Evolutionary conservation across 2,797 vertebrate genomes (phyloP), one percentile per base, ranked within the genome.

Genomic region (Pteropus rufus): DNA sequence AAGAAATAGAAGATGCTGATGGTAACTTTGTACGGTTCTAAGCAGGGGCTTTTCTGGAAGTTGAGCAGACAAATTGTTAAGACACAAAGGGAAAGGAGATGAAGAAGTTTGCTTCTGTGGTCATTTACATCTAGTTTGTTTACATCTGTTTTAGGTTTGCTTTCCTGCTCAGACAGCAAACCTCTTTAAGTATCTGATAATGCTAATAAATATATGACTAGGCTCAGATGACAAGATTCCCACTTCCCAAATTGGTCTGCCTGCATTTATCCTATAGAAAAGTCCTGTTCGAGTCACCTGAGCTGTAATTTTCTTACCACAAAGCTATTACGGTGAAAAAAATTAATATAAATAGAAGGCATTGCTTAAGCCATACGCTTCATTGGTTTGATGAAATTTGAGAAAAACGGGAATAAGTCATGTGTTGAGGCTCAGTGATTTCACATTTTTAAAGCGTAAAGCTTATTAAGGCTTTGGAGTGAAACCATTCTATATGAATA

Each of bases 361-460:
- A 41, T 83, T 70, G 12, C 34, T 85, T 84, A 79, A 89, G 21
- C 54, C 83, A 46, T 73, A 19, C 1, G 46, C 8, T 62, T 93
- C 46, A 64, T 15, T 94, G 56, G 23, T 56, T 65, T 95, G 62
- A 69, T 91, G 91, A 94, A 79, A 36, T 62, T 15, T 89, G 82
- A 94, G 62, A 69, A 82, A 94, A 88, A 79, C 18, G 72, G 12
- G 26, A 96, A 77, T 56, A 91, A 89, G 9, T 86, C 29, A 73
- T 82, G 15, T 75, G 58, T 41, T 83, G 39, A 80, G 41, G 52
- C 89, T 76, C 46, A 79, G 39, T 76, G 73, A 91, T 65, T 93
- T 93, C 46, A 96, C 29, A 85, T 87, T 92, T 88, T 67, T 69
- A 64, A 95, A 70, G n/a, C 19, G 56, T 29, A 67, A 96, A 92